These are phyloP conservation scores for Manduca sexta DNA, from an alignment of 1,140 invertebrate genomes.

Conservation along the genomic window DNA sequence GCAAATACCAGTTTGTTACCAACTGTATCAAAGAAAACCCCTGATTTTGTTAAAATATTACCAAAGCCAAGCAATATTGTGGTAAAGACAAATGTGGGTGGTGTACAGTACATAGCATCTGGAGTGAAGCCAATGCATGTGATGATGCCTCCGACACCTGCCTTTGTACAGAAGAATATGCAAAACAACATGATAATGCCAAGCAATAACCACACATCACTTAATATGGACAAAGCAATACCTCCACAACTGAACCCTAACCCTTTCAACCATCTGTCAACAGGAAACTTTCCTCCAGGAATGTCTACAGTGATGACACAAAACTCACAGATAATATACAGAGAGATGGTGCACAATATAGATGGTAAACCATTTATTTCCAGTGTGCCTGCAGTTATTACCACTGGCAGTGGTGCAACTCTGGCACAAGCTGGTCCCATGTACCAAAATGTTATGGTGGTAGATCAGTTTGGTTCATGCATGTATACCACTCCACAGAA, in stretches of 20 bases:
- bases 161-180: constrained; percentile 60
- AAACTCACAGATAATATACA: constrained; percentile 65
- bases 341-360: constrained; percentile 62
- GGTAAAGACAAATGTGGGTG: constrained; percentile 50
- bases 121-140: constrained; percentile 57
- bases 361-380: constrained; percentile 61
- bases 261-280: constrained; percentile 43
- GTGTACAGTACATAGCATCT: constrained; percentile 54
- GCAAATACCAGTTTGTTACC: constrained; percentile 25
- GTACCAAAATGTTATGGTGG: constrained; percentile 69
- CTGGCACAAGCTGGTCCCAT: constrained; percentile 49
- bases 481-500: constrained; percentile 53
- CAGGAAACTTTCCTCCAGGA: constrained; percentile 42
- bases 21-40: constrained; percentile 17
- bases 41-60: constrained; percentile 46
- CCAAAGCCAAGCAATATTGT: constrained; percentile 58
- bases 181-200: constrained; percentile 58
- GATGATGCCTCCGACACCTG: constrained; percentile 49
- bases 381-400: constrained; percentile 43
- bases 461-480: constrained; percentile 62
- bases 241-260: constrained; percentile 23
- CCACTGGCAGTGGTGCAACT: constrained; percentile 44
- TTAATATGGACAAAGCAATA: constrained; percentile 36
- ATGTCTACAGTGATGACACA: constrained; percentile 56
- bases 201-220: constrained; percentile 30